Conservation (phyloP, 2,888 invertebrate species). For the Lysandra coridon region DNA sequence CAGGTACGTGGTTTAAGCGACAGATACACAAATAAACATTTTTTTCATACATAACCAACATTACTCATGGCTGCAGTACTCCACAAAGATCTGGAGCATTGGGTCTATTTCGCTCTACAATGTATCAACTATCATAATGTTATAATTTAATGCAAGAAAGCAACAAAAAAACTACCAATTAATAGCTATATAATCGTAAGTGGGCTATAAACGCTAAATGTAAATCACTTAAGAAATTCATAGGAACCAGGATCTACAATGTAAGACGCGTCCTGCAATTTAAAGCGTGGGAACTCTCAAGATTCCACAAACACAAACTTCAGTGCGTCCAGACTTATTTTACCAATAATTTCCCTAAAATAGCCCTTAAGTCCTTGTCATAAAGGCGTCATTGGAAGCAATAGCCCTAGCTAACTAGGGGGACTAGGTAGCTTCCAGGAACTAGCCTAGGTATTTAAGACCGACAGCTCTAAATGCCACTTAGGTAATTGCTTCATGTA, state of each 20-base stretch:
- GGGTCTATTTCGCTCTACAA: no score
- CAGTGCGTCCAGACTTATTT: not conserved
- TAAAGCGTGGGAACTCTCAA: slow-evolving; percentile 22
- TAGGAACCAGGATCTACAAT: slow-evolving; percentile 2
- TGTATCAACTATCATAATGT: not conserved
- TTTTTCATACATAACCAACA: no score
- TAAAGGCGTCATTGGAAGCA: not conserved
- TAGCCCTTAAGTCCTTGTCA: not conserved
- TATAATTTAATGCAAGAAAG: not conserved
- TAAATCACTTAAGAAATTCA: not conserved
- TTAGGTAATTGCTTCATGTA: slow-evolving; percentile 11
- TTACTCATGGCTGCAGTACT: no score
- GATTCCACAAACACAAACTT: slow-evolving; percentile 9
- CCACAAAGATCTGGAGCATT: no score
- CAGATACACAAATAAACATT: no score
- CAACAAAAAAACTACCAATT: not conserved
- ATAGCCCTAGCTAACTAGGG: not conserved
- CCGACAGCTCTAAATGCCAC: slow-evolving; percentile 12
- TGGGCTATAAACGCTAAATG: not conserved
- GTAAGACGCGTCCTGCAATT: slow-evolving; percentile 13
- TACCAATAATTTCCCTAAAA: not conserved
- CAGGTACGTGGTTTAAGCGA: no score
- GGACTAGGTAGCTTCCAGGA: slow-evolving; percentile 19
- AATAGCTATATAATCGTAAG: not conserved
- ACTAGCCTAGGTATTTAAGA: not conserved